A percentile compares a stretch with the other conserved stretches of the same genome.
Conservation (phyloP, 2,113 vertebrate genomes). For the Hystrix brachyura region DNA sequence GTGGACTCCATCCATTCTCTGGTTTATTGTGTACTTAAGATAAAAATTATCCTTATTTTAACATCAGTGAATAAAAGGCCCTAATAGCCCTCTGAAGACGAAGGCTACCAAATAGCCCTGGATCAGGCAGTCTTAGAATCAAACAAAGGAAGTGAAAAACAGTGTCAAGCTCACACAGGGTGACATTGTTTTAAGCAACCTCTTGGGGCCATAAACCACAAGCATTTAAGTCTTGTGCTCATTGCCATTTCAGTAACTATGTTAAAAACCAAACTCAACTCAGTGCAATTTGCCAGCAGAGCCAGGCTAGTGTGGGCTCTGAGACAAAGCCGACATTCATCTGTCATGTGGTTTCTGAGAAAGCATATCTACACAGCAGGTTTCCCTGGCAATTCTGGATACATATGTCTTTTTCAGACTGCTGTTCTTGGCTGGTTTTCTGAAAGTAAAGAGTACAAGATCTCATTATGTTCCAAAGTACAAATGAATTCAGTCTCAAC, state of each 20-base stretch:
- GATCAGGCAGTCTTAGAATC: conserved; percentile 19
- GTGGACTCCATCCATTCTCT: neutral
- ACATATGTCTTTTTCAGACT: conserved; percentile 75
- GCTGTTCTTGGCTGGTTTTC: conserved; percentile 85
- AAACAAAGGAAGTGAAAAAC: conserved; percentile 77
- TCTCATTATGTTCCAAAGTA: conserved; percentile 81
- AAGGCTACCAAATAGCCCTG: neutral
- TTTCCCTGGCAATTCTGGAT: conserved; percentile 58
- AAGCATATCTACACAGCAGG: conserved; percentile 67
- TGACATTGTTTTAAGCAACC: conserved; percentile 70
- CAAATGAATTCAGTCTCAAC: conserved; percentile 77
- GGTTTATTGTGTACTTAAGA: neutral
- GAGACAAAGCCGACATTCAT: conserved; percentile 80
- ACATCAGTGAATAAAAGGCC: neutral
- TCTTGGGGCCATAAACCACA: conserved; percentile 71
- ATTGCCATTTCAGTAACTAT: conserved; percentile 72
- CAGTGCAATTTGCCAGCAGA: conserved; percentile 64
- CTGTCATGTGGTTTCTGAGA: conserved; percentile 80
- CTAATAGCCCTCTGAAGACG: neutral
- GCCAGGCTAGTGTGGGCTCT: conserved; percentile 38
- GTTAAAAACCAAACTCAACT: conserved; percentile 81
- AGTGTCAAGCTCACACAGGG: conserved; percentile 17
- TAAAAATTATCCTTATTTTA: conserved; percentile 26
- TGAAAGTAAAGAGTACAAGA: conserved; percentile 85
- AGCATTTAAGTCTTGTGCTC: conserved; percentile 64